These are phyloP conservation scores for Cebidichthys violaceus DNA, from an alignment of 2,113 vertebrate genomes.

Conservation along the genomic window DNA sequence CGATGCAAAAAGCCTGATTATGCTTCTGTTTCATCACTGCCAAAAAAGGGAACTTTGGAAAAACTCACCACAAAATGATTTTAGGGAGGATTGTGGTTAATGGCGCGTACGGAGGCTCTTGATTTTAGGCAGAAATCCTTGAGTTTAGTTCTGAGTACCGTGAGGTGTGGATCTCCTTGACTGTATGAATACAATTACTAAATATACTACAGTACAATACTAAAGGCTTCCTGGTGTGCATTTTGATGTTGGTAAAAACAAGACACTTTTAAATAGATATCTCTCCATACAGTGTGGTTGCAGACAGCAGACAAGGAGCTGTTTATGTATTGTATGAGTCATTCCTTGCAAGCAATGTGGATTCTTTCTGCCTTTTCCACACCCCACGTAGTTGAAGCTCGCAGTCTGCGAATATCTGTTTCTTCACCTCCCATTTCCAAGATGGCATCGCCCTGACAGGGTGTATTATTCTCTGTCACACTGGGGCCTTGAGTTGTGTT, in stretches of 20 bases:
- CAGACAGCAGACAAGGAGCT: conserved; percentile 27
- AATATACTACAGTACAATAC: not conserved
- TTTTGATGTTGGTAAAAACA: conserved; percentile 22
- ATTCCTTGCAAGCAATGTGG: conserved; percentile 31
- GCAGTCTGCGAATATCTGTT: conserved; percentile 29
- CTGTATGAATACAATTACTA: not conserved
- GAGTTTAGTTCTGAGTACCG: not conserved
- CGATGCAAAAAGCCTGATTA: conserved; percentile 53
- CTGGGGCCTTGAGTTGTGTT: conserved; percentile 8
- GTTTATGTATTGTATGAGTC: conserved; percentile 39
- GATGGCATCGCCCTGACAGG: conserved; percentile 45
- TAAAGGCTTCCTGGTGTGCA: not conserved
- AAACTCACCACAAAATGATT: conserved; percentile 50
- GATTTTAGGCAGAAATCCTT: conserved; percentile 27
- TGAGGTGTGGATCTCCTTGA: not conserved
- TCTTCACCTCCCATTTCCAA: conserved; percentile 50
- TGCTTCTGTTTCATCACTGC: conserved; percentile 48
- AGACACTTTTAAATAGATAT: conserved; percentile 7
- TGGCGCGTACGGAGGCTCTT: conserved; percentile 42
- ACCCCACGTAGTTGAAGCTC: conserved; percentile 26
- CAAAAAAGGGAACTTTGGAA: conserved; percentile 49
- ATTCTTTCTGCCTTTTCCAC: conserved; percentile 50
- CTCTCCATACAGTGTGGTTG: not conserved
- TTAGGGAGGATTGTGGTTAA: conserved; percentile 53
- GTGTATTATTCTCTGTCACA: conserved; percentile 38